Conservation (phyloP, 2,113 vertebrate genomes). For the Mirounga angustirostris region DNA sequence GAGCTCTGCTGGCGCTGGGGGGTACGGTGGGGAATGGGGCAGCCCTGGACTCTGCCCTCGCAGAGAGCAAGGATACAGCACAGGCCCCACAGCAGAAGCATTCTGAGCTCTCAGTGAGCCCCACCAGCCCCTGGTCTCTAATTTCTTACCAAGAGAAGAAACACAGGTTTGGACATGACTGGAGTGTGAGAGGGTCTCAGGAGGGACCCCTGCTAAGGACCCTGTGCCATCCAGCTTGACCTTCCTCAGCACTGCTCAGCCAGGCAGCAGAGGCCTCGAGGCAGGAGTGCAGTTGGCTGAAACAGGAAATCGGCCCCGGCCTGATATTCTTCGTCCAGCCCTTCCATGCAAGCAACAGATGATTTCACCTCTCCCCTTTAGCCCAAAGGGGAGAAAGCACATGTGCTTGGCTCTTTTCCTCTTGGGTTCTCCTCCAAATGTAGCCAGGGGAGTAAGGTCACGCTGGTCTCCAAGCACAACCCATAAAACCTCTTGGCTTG, state of each 20-base stretch:
- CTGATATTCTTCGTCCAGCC: not conserved
- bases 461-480: not conserved
- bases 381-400: not conserved
- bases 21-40: not conserved
- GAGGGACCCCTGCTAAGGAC: not conserved
- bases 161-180: not conserved
- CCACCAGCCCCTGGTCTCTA: not conserved
- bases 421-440: not conserved
- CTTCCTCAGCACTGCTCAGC: not conserved
- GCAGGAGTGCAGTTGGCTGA: not conserved
- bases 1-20: not conserved
- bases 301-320: not conserved
- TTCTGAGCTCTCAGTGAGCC: not conserved
- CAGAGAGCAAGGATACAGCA: not conserved
- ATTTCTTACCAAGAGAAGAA: not conserved
- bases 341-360: not conserved
- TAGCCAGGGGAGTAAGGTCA: constrained; percentile 1
- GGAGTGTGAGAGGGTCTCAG: not conserved
- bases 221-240: not conserved
- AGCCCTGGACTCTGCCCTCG: not conserved
- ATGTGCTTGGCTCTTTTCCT: not conserved
- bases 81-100: not conserved
- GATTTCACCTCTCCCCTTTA: not conserved
- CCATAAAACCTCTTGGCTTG: not conserved
- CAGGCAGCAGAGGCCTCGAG: not conserved